phyloP scores from a whole-genome alignment of 2,888 invertebrate species.

The Ormia ochracea region DNA sequence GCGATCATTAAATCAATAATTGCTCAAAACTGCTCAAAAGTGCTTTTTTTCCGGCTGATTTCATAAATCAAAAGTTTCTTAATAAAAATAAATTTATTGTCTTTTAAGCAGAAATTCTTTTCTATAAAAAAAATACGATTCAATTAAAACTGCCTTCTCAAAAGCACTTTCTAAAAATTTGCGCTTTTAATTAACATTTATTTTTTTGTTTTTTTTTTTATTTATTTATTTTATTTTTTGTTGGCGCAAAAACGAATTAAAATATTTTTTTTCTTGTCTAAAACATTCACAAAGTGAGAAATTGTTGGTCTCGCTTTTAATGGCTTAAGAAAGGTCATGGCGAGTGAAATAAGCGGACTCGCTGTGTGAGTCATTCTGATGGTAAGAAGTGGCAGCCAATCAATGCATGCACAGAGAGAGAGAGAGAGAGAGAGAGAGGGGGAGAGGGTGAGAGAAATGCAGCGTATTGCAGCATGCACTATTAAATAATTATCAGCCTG shows the following conservation, averaged over 20 bases:
- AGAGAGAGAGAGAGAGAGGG: not conserved
- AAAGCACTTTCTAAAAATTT: too few species aligned
- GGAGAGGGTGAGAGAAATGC: constrained; percentile 49
- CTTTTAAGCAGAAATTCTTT: too few species aligned
- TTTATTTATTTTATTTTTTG: too few species aligned
- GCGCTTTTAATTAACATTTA: too few species aligned
- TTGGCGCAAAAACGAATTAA: not conserved
- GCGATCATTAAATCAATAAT: too few species aligned
- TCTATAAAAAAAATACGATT: too few species aligned
- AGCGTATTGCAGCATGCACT: constrained; percentile 33
- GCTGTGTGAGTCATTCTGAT: not conserved
- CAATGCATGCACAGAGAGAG: not conserved
- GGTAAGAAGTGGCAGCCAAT: not conserved
- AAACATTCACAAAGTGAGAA: not conserved
- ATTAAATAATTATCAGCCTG: constrained; percentile 41
- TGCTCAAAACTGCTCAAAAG: too few species aligned
- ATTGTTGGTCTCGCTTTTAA: not conserved
- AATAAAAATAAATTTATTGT: too few species aligned
- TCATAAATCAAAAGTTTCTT: too few species aligned
- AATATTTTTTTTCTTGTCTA: not conserved
- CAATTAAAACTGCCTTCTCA: too few species aligned
- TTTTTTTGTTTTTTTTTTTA: too few species aligned
- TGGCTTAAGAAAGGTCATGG: constrained; percentile 52
- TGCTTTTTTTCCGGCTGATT: too few species aligned
- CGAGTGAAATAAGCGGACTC: constrained; percentile 4